These are phyloP conservation scores for Zaprionus lachaisei DNA, from an alignment of 1,140 invertebrate species.

Conservation along the genomic window DNA sequence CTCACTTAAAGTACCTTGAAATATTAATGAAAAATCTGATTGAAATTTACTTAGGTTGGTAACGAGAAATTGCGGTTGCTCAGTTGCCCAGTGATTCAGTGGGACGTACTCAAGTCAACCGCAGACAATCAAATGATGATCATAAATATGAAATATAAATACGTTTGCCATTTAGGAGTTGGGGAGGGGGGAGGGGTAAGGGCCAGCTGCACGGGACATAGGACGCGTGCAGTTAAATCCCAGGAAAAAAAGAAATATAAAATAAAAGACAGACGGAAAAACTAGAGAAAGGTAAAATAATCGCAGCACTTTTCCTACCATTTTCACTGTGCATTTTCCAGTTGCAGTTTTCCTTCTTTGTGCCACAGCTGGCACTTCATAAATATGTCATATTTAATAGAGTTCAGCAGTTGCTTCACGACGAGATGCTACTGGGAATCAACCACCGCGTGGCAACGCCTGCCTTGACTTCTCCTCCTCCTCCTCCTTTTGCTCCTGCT, in stretches of 20 bases:
- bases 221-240: conserved; percentile 52
- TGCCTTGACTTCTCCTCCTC: conserved; percentile 41
- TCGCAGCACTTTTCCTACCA: conserved; percentile 50
- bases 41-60: neutral
- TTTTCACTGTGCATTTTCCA: conserved; percentile 54
- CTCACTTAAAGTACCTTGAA: neutral
- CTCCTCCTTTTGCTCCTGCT: neutral
- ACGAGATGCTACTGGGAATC: conserved; percentile 54
- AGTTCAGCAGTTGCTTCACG: conserved; percentile 61
- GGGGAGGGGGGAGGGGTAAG: neutral
- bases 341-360: conserved; percentile 49
- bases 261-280: conserved; percentile 17
- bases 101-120: conserved; percentile 9
- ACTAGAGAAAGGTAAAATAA: conserved; percentile 38
- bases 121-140: conserved; percentile 69
- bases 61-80: conserved; percentile 13
- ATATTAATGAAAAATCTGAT: neutral
- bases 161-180: conserved; percentile 62
- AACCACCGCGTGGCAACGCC: conserved; percentile 52
- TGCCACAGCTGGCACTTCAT: conserved; percentile 75
- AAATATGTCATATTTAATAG: conserved; percentile 84
- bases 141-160: conserved; percentile 82
- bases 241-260: conserved; percentile 13
- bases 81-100: neutral
- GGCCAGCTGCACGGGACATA: conserved; percentile 8